phyloP scores from a whole-genome alignment of 2,888 invertebrate genomes.

The Andrena minutula region DNA sequence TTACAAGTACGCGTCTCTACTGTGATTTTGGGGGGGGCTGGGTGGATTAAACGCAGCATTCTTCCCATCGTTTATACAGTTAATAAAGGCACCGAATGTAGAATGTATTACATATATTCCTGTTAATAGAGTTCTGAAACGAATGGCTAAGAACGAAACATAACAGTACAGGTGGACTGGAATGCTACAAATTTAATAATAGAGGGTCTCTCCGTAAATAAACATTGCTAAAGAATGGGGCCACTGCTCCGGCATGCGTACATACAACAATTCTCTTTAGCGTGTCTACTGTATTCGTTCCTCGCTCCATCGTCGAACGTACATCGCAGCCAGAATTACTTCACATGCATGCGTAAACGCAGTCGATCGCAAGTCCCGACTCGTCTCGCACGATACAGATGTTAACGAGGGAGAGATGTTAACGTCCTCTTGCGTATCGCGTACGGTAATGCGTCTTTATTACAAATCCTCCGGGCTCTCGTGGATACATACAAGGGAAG shows the following conservation, averaged over 20 bases:
- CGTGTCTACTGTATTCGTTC: conserved; percentile 42
- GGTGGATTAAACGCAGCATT: conserved; percentile 43
- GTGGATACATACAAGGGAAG: conserved; percentile 22
- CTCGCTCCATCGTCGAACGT: conserved; percentile 13
- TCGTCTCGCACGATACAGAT: conserved; percentile 30
- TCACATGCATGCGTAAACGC: conserved; percentile 41
- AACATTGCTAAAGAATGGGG: conserved; percentile 52
- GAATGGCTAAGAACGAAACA: conserved; percentile 53
- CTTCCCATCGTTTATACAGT: conserved; percentile 52
- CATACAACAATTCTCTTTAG: conserved; percentile 59
- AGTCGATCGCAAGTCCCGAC: conserved; percentile 25
- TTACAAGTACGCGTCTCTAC: conserved; percentile 52
- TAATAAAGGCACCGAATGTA: conserved; percentile 43
- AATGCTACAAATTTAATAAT: conserved; percentile 55
- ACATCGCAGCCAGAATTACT: conserved; percentile 34
- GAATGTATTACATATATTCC: conserved; percentile 45
- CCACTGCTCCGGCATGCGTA: conserved; percentile 57
- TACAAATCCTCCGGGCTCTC: not conserved
- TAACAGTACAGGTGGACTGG: conserved; percentile 44
- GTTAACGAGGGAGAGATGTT: conserved; percentile 11
- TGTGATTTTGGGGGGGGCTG: not conserved
- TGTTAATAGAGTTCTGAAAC: conserved; percentile 48
- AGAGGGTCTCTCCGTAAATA: conserved; percentile 34
- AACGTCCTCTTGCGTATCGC: conserved; percentile 11
- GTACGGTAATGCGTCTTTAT: not conserved